Evolutionary conservation across 2,888 invertebrate genomes (phyloP).

Genomic region (Cabera pusaria): DNA sequence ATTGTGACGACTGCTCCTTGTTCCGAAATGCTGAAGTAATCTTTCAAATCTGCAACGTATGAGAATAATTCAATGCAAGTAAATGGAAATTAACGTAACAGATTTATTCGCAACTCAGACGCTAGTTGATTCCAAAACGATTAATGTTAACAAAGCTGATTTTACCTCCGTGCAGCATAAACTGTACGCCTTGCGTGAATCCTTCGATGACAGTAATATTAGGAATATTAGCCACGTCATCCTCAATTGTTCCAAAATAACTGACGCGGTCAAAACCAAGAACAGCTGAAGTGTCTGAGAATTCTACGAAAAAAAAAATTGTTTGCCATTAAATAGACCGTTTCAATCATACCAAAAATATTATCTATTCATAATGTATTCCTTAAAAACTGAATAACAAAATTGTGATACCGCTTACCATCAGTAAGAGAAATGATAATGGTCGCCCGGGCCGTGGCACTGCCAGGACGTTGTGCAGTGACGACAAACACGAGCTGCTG

Average conservation of each 20-base stretch:
- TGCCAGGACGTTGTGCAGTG: constrained; percentile 29
- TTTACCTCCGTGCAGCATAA: constrained; percentile 36
- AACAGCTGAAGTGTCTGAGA: constrained; percentile 14
- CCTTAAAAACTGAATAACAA: too few relatives aligned
- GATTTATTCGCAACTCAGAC: too few relatives aligned
- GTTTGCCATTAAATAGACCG: too few relatives aligned
- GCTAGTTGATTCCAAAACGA: too few relatives aligned
- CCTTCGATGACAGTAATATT: constrained; percentile 40
- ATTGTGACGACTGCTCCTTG: constrained; percentile 17
- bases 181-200: constrained; percentile 35
- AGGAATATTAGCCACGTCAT: constrained; percentile 23
- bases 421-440: constrained; percentile 32
- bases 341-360: too few relatives aligned
- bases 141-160: too few relatives aligned
- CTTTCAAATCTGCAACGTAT: constrained; percentile 14
- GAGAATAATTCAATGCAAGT: too few relatives aligned
- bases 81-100: too few relatives aligned
- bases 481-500: constrained; percentile 34
- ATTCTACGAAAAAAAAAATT: constrained; percentile 20
- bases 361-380: too few relatives aligned
- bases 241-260: constrained; percentile 38
- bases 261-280: constrained; percentile 38
- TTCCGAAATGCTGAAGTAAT: constrained; percentile 10
- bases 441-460: constrained; percentile 29
- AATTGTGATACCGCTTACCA: too few relatives aligned